These are phyloP conservation scores for Corapipo altera DNA, from an alignment of 2,113 vertebrate species.

Conservation along the genomic window DNA sequence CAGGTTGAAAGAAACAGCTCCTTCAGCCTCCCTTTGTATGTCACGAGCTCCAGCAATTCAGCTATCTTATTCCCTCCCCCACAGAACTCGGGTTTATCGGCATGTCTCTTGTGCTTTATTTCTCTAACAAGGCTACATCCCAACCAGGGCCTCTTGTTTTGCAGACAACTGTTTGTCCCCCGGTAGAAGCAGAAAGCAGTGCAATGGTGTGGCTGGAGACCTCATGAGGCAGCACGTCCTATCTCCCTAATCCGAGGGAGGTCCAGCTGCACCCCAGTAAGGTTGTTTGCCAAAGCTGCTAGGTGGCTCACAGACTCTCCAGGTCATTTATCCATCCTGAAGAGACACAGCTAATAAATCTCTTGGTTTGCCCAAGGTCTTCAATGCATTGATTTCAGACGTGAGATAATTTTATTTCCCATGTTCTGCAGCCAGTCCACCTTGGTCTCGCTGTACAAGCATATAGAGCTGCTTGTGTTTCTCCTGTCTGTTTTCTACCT, in stretches of 20 bases:
- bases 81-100: neutral
- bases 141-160: neutral
- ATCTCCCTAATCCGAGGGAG: neutral
- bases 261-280: neutral
- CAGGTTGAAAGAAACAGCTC: neutral
- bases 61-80: neutral
- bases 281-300: neutral
- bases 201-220: neutral
- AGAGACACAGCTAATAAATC: neutral
- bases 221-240: accelerated
- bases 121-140: neutral
- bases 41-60: neutral
- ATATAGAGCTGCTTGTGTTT: accelerated
- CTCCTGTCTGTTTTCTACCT: neutral
- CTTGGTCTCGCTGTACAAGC: accelerated
- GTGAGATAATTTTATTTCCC: neutral
- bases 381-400: neutral
- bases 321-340: neutral
- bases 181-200: neutral
- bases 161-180: neutral
- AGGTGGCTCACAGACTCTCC: neutral
- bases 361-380: neutral
- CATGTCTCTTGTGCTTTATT: neutral
- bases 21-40: neutral
- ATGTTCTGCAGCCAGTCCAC: neutral